These are phyloP conservation scores for Metopia argyrocephala DNA, from an alignment of 2,888 invertebrate genomes.

Conservation along the genomic window DNA sequence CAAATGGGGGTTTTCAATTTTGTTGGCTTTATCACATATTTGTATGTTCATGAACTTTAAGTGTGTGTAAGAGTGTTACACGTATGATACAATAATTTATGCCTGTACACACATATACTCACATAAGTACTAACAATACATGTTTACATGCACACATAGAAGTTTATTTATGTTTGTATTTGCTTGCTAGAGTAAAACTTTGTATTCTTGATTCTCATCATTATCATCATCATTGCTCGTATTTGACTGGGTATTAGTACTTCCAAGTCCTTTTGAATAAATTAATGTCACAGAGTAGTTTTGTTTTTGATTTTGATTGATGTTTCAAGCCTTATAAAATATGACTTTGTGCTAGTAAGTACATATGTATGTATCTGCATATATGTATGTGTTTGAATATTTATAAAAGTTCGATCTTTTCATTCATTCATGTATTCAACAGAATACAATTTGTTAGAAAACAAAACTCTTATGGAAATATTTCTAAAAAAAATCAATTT, in stretches of 20 bases:
- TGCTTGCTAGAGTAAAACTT: neutral
- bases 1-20: neutral
- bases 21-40: neutral
- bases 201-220: neutral
- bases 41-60: neutral
- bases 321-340: conserved; percentile 68
- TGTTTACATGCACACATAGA: no score
- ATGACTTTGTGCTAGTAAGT: neutral
- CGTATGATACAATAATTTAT: neutral
- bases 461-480: no score
- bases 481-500: no score
- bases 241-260: conserved; percentile 70
- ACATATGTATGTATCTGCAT: neutral
- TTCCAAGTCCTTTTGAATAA: conserved; percentile 75
- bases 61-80: conserved; percentile 1
- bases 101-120: no score
- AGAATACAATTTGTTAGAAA: no score
- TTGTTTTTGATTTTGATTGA: conserved; percentile 77
- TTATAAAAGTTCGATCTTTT: conserved; percentile 22
- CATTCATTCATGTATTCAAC: no score
- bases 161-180: neutral
- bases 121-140: no score
- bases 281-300: conserved; percentile 77
- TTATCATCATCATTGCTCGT: conserved; percentile 27
- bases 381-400: neutral